Base-by-base conservation (phyloP, 2,113 vertebrate species). In the Hypanus sabinus region DNA sequence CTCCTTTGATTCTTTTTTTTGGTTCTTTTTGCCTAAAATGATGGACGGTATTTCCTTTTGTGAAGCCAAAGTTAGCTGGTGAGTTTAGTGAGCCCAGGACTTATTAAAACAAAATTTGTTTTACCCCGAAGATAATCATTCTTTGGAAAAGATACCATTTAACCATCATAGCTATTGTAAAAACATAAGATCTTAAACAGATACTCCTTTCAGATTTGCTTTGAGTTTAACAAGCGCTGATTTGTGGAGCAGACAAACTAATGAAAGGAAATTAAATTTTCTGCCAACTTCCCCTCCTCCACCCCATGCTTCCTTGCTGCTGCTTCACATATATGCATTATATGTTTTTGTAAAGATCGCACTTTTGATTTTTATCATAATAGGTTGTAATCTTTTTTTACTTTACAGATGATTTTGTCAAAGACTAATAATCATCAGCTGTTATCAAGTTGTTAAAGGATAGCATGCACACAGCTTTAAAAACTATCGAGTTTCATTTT, bases 211-310 rank as follows among this genome's bases (percentile, higher is more conserved):
- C 96, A 96, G 97, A 95, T 95, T 95, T 71, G 95, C 96, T 97
- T 97, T 97, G 97, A 97, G 96, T 96, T 96, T 97, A 97, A 97
- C 97, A 97, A 97, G 97, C 97, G 96, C 96, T 96, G 96, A 97
- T 97, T 96, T 97, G 97, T 97, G 97, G 97, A 97, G 96, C 96
- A 97, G 97, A 97, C 97, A 96, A 97, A 96, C 96, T 97, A 97
- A 98, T 97, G 97, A 97, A 97, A 97, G 97, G 97, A 97, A 97
- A 97, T 97, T 97, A 97, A 97, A 97, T 97, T 98, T 97, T 97
- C 96, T 97, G 96, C 97, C 97, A 97, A 97, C 97, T 97, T 97
- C 96, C 96, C 97, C 96, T 97, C 95, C 97, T 96, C 97, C 96
- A 97, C 95, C 95, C 96, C 96, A 33, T 5, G 95, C 95, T 96